phyloP scores from a whole-genome alignment of 2,797 vertebrate species.

The Vipera latastei region DNA sequence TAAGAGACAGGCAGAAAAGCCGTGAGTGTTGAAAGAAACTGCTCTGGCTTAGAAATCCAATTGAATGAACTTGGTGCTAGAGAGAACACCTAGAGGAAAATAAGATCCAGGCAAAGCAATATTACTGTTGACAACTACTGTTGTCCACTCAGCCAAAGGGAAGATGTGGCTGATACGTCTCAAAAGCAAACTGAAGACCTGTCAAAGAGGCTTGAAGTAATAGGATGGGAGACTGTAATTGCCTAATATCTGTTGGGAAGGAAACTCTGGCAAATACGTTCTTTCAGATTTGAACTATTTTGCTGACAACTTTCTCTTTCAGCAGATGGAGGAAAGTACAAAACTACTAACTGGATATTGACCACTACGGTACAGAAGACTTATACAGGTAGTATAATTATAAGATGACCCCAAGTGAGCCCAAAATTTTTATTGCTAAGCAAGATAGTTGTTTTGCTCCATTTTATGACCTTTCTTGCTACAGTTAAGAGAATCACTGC shows the following conservation, averaged over 20 bases:
- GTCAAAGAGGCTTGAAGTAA: background rate
- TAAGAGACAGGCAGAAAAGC: background rate
- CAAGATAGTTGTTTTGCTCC: background rate
- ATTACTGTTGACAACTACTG: background rate
- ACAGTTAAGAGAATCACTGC: background rate
- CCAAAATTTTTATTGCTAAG: background rate
- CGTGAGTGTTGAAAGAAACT: background rate
- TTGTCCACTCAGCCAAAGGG: background rate
- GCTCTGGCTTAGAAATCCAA: background rate
- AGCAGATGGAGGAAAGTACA: background rate
- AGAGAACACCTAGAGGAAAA: background rate
- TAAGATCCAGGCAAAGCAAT: background rate
- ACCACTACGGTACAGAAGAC: background rate
- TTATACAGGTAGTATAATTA: background rate
- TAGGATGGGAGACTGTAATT: background rate
- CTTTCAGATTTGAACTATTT: background rate
- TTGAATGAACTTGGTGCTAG: background rate
- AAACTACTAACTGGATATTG: background rate
- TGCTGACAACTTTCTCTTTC: background rate
- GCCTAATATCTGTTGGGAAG: background rate
- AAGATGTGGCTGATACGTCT: background rate
- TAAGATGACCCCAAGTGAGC: background rate
- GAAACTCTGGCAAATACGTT: background rate
- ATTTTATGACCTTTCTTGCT: background rate
- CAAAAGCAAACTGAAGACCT: background rate